Evolutionary conservation across 2,888 invertebrate species (phyloP), one percentile per base, ranked within the genome.

Genomic region (Ophion slaviceki): DNA sequence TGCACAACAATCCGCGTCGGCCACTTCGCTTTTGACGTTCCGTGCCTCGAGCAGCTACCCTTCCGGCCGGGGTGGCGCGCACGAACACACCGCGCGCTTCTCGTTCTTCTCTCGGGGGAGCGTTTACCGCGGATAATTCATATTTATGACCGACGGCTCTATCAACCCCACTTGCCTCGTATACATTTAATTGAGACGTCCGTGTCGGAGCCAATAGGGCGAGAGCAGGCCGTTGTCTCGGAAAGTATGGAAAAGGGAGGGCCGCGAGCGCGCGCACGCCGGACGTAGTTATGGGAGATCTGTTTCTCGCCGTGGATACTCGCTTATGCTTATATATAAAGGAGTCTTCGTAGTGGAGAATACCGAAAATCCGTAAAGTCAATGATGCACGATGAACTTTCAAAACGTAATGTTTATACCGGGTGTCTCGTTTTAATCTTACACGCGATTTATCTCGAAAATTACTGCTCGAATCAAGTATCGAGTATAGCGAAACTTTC

Each of bases 151-250:
- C 91, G 89, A 91, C 87, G 90, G 92, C 92, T 93, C 91, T 92
- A 93, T 93, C 93, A 93, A 93, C 92, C 93, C 92, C 92, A 91
- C 91, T 92, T 90, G 91, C 89, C 92, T 92, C 91, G 93, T 92
- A 92, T 91, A 91, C 93, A 92, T 93, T 93, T 93, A 93, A 93
- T 93, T 93, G 93, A 93, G 93, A 93, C 92, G 93, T 93, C 92
- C 93, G 91, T 91, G 93, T 92, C 92, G 91, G 89, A 92, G 90
- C 92, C 93, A 92, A 93, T 93, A 92, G 93, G 93, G 93, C 92
- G 93, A 53, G 53, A 92, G 90, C 92, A 92, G 90, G 47, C 68
- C 86, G 79, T 82, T 84, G 81, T 81, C 84, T 81, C 75, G 81
- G 36, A 76, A 82, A 75, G 66, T 77, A 76, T 74, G 66, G 53